Percentiles rank a stretch among this genome's conserved stretches.
These are phyloP conservation scores for Podarcis siculus DNA, from an alignment of 2,797 vertebrate species.

Conservation along the genomic window DNA sequence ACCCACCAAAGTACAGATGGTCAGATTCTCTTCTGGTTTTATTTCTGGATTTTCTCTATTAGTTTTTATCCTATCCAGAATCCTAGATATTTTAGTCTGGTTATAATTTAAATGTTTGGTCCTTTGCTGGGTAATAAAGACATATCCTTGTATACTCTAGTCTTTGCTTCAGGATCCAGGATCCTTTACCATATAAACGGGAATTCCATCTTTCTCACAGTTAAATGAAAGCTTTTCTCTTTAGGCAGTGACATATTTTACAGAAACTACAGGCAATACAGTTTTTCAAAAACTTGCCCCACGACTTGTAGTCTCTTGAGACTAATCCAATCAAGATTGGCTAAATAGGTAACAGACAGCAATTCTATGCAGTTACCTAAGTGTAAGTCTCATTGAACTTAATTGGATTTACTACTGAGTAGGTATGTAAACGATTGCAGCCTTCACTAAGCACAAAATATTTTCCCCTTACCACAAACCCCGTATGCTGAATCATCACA, in stretches of 20 bases:
- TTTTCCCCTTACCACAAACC: not conserved
- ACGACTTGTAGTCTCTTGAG: not conserved
- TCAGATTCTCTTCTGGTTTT: not conserved
- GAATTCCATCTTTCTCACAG: not conserved
- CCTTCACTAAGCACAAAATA: not conserved
- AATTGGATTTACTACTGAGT: not conserved
- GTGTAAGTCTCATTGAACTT: not conserved
- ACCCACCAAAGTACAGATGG: not conserved
- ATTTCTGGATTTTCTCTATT: not conserved
- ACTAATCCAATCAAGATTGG: not conserved
- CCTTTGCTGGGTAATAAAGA: not conserved
- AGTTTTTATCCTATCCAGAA: not conserved
- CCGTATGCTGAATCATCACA: not conserved
- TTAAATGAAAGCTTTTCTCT: not conserved
- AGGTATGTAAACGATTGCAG: not conserved
- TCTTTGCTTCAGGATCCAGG: not conserved
- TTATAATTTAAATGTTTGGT: not conserved
- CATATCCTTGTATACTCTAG: not conserved
- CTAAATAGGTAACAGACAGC: not conserved
- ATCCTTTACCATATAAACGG: not conserved
- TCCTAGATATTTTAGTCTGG: not conserved
- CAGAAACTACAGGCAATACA: not conserved
- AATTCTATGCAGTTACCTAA: too few relatives aligned
- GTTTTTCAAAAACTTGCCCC: not conserved
- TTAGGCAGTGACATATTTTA: not conserved